Percentiles rank a stretch among this genome's conserved stretches.
Evolutionary conservation across 2,797 vertebrate species (phyloP).

Genomic region (Pseudotriccus pelzelni): DNA sequence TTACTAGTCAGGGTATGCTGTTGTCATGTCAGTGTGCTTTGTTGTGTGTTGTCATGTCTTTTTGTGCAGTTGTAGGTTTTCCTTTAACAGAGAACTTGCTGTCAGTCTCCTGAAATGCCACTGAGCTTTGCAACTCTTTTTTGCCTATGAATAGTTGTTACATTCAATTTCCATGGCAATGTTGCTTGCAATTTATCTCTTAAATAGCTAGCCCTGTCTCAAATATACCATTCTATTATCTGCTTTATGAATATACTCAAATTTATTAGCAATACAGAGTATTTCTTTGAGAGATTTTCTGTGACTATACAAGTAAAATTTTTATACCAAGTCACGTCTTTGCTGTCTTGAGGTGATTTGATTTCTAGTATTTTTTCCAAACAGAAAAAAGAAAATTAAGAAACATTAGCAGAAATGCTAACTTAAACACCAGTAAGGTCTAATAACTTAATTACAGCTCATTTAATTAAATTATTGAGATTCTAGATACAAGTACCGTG

Average conservation of each 20-base stretch:
- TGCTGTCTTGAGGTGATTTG: background rate
- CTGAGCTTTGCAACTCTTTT: slow-evolving; percentile 39
- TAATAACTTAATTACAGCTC: background rate
- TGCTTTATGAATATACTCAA: background rate
- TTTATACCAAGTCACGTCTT: background rate
- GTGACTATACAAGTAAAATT: background rate
- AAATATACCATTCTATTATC: background rate
- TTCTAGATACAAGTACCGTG: background rate
- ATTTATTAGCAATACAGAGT: background rate
- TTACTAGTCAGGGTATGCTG: background rate
- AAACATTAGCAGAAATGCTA: background rate
- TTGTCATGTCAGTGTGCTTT: background rate
- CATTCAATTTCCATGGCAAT: slow-evolving; percentile 35
- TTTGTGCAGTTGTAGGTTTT: background rate
- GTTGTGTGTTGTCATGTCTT: background rate
- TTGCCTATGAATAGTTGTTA: slow-evolving; percentile 34
- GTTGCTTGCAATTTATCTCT: background rate
- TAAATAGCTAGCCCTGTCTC: background rate
- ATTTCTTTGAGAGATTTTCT: background rate
- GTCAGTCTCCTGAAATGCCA: slow-evolving; percentile 43
- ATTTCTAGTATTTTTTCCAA: background rate
- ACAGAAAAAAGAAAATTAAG: background rate
- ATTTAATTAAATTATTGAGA: background rate
- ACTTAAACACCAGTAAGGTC: background rate
- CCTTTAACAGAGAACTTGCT: slow-evolving; percentile 11